Base-by-base conservation (phyloP, 2,888 invertebrate genomes). In the Torymus tubicola region DNA sequence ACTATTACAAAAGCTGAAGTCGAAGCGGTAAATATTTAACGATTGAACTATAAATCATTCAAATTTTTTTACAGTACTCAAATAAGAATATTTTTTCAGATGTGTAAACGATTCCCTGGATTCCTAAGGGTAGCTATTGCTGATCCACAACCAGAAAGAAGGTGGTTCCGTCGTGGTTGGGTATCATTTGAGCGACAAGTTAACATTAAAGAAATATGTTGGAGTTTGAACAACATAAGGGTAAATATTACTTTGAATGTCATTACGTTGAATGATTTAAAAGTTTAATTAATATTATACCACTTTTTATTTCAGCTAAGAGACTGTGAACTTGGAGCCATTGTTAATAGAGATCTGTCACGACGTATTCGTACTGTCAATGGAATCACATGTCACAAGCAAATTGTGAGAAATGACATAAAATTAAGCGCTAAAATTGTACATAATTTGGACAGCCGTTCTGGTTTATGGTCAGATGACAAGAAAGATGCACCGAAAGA, bases 201-300 rank as follows among this genome's bases (percentile, higher is more conserved):
- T 65, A 99, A 99, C 91, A 99, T 99, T 85, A 99, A 99, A 90
- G 99, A 99, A 89, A 99, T 99, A 85, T 99, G 99, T 91, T 99
- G 99, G 99, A 98, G 97, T 89, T 93, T 99, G 61, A 99, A 99
- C 90, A 98, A 97, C 86, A 97, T 98, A 82, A 93, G 99, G 87
- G 94, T 96, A 91, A 91, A 18, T 52, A 31, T 60, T 50, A 16
- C 65, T 21, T 11, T 64, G 42, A 42, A 42, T 8, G 8, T 8
- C 10, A 42, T 5, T 42, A 42, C 42, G 1, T 42, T 42, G 8
- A 42, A 42, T 42, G 5, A 42, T 42, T 42, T 8, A 8, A 42
- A 42, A 8, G 8, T 42, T 42, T 8, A 42, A 42, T 42, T 42
- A 42, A 42, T 42, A 42, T 8, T 42, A 42, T 8, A 81, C 83